Conservation (phyloP, 2,797 vertebrate species). For the Smutsia temminckii region DNA sequence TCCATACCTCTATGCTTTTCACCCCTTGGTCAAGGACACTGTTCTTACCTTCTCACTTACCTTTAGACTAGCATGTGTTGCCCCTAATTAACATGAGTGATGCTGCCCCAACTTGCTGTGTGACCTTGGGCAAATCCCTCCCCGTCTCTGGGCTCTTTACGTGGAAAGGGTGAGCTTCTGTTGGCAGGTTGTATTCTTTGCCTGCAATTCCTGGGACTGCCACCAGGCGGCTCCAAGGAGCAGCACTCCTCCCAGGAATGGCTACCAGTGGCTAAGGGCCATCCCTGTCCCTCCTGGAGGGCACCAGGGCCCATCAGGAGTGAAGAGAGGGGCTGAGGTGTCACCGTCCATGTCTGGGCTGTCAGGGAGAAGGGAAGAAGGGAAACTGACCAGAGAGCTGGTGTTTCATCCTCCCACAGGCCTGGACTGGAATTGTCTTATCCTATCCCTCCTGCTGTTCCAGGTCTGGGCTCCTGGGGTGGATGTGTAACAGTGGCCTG, state of each 20-base stretch:
- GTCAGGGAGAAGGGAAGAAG: background rate
- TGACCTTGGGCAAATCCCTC: background rate
- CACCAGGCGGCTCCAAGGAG: background rate
- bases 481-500: background rate
- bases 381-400: background rate
- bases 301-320: no score
- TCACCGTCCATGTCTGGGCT: background rate
- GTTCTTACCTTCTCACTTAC: background rate
- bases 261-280: background rate
- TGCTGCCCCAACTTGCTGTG: background rate
- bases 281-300: background rate
- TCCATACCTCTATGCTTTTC: no score
- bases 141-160: background rate
- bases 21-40: background rate
- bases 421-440: background rate
- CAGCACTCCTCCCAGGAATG: background rate
- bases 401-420: background rate
- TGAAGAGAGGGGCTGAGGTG: background rate
- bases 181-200: background rate
- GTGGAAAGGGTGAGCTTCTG: background rate
- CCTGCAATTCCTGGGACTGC: background rate
- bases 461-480: conserved; percentile 4
- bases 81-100: background rate
- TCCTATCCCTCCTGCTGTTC: background rate
- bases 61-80: background rate